Evolutionary conservation across 1,140 invertebrate genomes (phyloP).

Genomic region (Leptestheria dahalacensis): DNA sequence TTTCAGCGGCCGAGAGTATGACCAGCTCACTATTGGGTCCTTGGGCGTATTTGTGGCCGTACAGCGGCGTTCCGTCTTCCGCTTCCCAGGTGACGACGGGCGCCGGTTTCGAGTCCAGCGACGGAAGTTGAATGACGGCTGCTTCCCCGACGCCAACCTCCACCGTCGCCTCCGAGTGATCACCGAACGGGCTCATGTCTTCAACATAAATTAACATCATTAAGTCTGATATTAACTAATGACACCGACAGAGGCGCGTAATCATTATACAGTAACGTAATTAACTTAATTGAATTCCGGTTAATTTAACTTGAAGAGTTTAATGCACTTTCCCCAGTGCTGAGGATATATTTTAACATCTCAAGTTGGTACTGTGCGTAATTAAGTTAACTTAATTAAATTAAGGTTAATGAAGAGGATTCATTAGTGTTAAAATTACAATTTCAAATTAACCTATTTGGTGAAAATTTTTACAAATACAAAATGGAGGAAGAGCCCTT

Average conservation of each 20-base stretch:
- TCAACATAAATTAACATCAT: slow-evolving; percentile 20
- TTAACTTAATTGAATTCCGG: no score
- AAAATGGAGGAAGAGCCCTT: no score
- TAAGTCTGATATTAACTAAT: slow-evolving; percentile 12
- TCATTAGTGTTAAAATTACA: no score
- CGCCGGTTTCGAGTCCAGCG: slow-evolving; percentile 61
- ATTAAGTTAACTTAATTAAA: no score
- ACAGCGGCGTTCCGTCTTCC: slow-evolving; percentile 47
- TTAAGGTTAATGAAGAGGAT: no score
- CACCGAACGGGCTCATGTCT: slow-evolving; percentile 73
- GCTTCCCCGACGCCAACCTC: slow-evolving; percentile 58
- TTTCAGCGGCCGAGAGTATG: slow-evolving; percentile 54
- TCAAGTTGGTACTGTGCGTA: no score
- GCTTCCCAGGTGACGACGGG: slow-evolving; percentile 73
- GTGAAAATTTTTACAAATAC: no score
- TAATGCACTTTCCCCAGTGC: no score
- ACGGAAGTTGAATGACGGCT: slow-evolving; percentile 60
- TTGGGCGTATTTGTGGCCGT: slow-evolving; percentile 62
- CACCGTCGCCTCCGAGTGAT: slow-evolving; percentile 45
- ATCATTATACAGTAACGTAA: no score
- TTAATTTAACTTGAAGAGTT: neutral
- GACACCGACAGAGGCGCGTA: no score
- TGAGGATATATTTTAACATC: no score
- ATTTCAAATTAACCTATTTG: no score
- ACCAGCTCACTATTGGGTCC: slow-evolving; percentile 59